A percentile compares a stretch with the other conserved stretches of the same genome.
phyloP scores from a whole-genome alignment of 2,113 vertebrate species.

The Pterophyllum scalare region DNA sequence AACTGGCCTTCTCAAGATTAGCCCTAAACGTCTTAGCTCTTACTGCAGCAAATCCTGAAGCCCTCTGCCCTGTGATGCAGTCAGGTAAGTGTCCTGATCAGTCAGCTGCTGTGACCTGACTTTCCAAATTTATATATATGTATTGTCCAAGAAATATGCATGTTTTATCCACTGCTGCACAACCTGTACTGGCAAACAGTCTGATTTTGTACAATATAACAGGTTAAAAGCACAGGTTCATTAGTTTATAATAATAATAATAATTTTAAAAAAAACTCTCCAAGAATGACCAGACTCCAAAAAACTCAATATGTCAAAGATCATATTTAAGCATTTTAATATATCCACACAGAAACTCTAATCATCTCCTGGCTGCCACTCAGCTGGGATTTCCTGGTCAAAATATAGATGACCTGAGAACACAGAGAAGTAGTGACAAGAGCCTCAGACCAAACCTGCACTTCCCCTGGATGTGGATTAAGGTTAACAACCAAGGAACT shows the following conservation, averaged over 20 bases:
- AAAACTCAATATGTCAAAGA: slow-evolving; percentile 35
- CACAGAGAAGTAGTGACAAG: slow-evolving; percentile 23
- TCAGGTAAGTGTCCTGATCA: slow-evolving; percentile 23
- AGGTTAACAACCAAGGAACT: slow-evolving; percentile 67
- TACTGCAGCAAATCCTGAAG: slow-evolving; percentile 77
- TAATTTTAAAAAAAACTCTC: neutral
- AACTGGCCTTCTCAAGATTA: slow-evolving; percentile 88
- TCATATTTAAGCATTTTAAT: slow-evolving; percentile 15
- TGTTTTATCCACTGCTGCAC: neutral
- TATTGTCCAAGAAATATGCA: neutral
- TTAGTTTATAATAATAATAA: neutral
- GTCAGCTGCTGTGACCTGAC: slow-evolving; percentile 15
- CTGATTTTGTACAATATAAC: neutral
- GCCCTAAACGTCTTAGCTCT: slow-evolving; percentile 87
- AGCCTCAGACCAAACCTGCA: slow-evolving; percentile 31
- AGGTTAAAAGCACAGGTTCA: neutral
- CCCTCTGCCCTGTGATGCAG: slow-evolving; percentile 66
- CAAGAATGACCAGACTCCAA: neutral
- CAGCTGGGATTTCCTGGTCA: slow-evolving; percentile 47
- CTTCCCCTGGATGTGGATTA: slow-evolving; percentile 65
- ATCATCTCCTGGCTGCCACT: slow-evolving; percentile 15
- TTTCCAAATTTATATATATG: neutral
- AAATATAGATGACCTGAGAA: slow-evolving; percentile 51
- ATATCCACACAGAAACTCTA: slow-evolving; percentile 16
- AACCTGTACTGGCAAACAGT: neutral